Evolutionary conservation across 2,797 vertebrate genomes (phyloP), one percentile per base, ranked within the genome.

Genomic region (Eulemur coronatus): DNA sequence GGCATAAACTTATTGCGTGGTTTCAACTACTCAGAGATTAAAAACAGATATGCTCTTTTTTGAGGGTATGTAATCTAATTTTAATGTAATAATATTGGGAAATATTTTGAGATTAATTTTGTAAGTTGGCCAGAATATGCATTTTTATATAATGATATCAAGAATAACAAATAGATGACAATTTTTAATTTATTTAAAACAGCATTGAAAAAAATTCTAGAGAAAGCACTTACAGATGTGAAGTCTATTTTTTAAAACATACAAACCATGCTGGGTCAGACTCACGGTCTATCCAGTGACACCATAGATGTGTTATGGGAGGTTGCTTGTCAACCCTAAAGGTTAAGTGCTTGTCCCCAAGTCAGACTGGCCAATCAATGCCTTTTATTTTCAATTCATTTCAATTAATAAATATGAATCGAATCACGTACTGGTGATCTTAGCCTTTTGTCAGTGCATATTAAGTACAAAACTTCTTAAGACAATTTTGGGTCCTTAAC

Each of bases 21-120:
- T 46, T 65, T 80, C 52, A 84, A 24, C n/a, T 87, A 78, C 43
- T 84, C n/a, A 33, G 24, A 84, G 24, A 76, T 91, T 95, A 78
- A 92, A 95, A 87, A 46, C 5, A 94, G 30, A 46, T 88, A 46
- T 88, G 59, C 8, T 95, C 11, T 57, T 90, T 92, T 70, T 97
- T 69, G 15, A 82, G 38, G 18, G n/a, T 28, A 38, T 89, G 18
- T 52, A 38, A 38, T 88, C 35, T 46, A 14, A n/a, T 76, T 93
- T 86, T 70, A 95, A 84, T 69, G 18, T 93, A 63, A 87, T 88
- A 33, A 41, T 79, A 86, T 63, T 9, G 50, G 12, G 33, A 2
- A 75, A 26, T 82, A 92, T 61, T 70, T 95, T 84, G 75, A 95
- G 46, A 91, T 73, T 82, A 75, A 79, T 96, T 94, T 97, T 95